Evolutionary conservation across 1,140 invertebrate species (phyloP).

Genomic region (Drepana arcuata): DNA sequence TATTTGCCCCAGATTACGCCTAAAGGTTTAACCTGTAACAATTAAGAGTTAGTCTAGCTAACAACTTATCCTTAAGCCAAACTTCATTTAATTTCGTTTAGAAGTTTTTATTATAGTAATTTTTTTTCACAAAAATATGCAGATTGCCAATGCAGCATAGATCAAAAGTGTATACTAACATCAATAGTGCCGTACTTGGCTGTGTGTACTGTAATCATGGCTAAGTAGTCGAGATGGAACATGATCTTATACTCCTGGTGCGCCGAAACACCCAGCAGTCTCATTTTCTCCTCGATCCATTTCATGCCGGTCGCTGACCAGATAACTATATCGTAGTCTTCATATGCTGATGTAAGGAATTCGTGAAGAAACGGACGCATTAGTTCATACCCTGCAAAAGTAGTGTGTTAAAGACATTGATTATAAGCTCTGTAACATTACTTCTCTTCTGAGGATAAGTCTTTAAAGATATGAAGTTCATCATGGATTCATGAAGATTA

Average conservation of each 20-base stretch:
- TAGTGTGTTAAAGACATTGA: too few relatives aligned
- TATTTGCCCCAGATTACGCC: conserved; percentile 98
- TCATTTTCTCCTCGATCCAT: conserved; percentile 99
- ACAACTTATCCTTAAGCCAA: too few relatives aligned
- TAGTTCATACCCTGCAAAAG: conserved; percentile 78
- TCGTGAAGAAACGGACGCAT: conserved; percentile 97
- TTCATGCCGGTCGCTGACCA: conserved; percentile 98
- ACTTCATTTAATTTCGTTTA: too few relatives aligned
- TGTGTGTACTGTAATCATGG: conserved; percentile 95
- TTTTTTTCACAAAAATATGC: too few relatives aligned
- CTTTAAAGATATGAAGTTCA: too few relatives aligned
- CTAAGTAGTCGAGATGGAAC: conserved; percentile 91
- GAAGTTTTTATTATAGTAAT: too few relatives aligned
- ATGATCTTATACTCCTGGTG: conserved; percentile 93
- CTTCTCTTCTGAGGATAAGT: too few relatives aligned
- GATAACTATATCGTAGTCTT: conserved; percentile 90
- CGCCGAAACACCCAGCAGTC: conserved; percentile 86
- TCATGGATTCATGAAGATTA: too few relatives aligned
- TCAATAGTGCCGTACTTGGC: conserved; percentile 91
- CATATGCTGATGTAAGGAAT: conserved; percentile 93
- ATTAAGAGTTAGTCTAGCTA: too few relatives aligned
- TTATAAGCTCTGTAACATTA: too few relatives aligned
- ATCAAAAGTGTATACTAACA: conserved; percentile 70
- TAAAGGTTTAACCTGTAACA: conserved; percentile 91
- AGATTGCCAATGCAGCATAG: too few relatives aligned